phyloP scores from a whole-genome alignment of 2,888 invertebrate species.

The Junonia oenone region DNA sequence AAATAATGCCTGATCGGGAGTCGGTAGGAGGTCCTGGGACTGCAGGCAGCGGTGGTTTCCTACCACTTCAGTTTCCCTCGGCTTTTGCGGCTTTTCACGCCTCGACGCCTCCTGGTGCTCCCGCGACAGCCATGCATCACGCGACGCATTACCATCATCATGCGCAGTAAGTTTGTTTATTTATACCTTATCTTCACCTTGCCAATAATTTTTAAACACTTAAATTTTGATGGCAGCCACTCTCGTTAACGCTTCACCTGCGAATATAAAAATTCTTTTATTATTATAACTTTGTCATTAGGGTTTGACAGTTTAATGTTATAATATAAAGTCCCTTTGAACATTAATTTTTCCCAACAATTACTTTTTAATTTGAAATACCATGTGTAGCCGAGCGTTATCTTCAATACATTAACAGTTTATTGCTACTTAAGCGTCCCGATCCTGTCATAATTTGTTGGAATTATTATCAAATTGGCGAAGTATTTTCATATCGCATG shows the following conservation, averaged over 20 bases:
- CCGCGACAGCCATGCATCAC: conserved; percentile 79
- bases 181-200: not conserved
- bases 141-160: conserved; percentile 76
- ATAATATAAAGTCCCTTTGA: not conserved
- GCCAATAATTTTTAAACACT: not conserved
- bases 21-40: conserved; percentile 77
- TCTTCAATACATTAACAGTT: conserved; percentile 36
- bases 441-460: conserved; percentile 41
- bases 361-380: conserved; percentile 10
- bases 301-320: conserved; percentile 8
- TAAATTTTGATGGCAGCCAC: not conserved
- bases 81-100: conserved; percentile 82
- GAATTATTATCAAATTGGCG: conserved; percentile 34
- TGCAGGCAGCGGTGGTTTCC: conserved; percentile 77
- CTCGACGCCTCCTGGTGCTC: conserved; percentile 80
- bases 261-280: not conserved
- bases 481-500: conserved; percentile 41
- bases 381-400: conserved; percentile 30
- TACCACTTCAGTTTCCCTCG: conserved; percentile 79
- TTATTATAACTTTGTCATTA: conserved; percentile 2
- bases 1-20: conserved; percentile 78
- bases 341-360: not conserved
- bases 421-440: conserved; percentile 40
- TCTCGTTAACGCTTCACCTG: conserved; percentile 1
- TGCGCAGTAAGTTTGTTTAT: conserved; percentile 61